A percentile compares a stretch with the other conserved stretches of the same genome.
Conservation (phyloP, 2,888 invertebrate genomes). For the Atrina japonica region DNA sequence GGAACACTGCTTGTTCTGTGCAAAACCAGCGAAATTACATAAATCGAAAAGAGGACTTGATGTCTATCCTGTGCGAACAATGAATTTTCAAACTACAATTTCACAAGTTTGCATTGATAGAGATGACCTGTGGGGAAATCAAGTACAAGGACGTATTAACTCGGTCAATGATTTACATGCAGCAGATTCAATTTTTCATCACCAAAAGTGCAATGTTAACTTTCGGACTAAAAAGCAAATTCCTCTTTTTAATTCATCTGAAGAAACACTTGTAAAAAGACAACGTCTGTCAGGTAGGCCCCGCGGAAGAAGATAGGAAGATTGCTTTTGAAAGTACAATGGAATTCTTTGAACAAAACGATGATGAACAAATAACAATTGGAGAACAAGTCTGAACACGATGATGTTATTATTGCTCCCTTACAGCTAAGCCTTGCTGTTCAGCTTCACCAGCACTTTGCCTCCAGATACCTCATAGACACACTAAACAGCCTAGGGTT, state of each 20-base stretch:
- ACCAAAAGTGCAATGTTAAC: constrained; percentile 50
- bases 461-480: constrained; percentile 60
- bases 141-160: constrained; percentile 37
- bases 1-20: too few relatives aligned
- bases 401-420: neutral
- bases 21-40: too few relatives aligned
- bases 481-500: constrained; percentile 54
- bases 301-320: too few relatives aligned
- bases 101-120: constrained; percentile 2
- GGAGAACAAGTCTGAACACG: neutral
- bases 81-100: constrained; percentile 10
- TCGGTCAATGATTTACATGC: constrained; percentile 50
- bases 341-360: too few relatives aligned
- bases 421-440: too few relatives aligned
- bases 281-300: too few relatives aligned
- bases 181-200: constrained; percentile 54
- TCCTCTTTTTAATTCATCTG: too few relatives aligned
- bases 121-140: constrained; percentile 15
- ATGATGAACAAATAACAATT: too few relatives aligned
- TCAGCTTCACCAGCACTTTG: too few relatives aligned
- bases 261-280: too few relatives aligned
- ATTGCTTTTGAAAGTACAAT: too few relatives aligned
- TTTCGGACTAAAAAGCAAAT: constrained; percentile 40
- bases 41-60: constrained; percentile 13
- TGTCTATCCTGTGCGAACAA: constrained; percentile 7